phyloP scores from a whole-genome alignment of 1,140 invertebrate genomes.

The Heliconius eleuchia region DNA sequence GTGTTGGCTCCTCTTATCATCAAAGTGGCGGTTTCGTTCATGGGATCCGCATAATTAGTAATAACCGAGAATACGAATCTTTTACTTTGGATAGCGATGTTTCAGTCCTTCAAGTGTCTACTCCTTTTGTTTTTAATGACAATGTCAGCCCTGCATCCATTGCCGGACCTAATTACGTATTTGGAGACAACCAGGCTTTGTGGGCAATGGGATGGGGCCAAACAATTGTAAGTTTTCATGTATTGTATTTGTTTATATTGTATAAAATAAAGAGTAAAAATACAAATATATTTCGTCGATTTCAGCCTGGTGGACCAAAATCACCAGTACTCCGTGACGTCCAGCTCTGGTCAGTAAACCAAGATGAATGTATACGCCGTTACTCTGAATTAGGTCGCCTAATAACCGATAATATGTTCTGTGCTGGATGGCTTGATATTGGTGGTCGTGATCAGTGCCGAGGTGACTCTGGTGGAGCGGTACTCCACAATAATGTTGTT shows the following conservation, averaged over 20 bases:
- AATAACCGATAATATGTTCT: constrained; percentile 25
- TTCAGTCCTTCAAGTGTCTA: background rate
- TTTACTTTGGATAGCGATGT: background rate
- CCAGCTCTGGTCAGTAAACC: constrained; percentile 39
- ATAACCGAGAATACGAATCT: background rate
- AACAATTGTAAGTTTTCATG: constrained; percentile 30
- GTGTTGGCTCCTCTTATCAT: background rate
- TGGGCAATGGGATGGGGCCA: constrained; percentile 50
- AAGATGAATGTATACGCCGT: constrained; percentile 34
- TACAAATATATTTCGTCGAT: background rate
- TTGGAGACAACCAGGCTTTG: constrained; percentile 44
- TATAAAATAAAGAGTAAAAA: background rate
- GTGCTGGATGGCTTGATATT: constrained; percentile 16
- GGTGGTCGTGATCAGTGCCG: constrained; percentile 36
- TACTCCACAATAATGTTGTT: constrained; percentile 76
- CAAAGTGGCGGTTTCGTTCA: background rate
- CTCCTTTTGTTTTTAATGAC: background rate
- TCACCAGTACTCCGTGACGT: constrained; percentile 44
- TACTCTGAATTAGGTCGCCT: constrained; percentile 46
- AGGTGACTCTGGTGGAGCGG: constrained; percentile 53
- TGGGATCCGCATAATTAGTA: background rate
- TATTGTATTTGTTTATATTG: too few relatives aligned
- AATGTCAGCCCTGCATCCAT: background rate
- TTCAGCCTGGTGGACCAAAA: constrained; percentile 26
- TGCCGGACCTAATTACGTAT: constrained; percentile 40